Base-by-base conservation (phyloP, 2,888 invertebrate genomes). In the Ophioninae sp. region DNA sequence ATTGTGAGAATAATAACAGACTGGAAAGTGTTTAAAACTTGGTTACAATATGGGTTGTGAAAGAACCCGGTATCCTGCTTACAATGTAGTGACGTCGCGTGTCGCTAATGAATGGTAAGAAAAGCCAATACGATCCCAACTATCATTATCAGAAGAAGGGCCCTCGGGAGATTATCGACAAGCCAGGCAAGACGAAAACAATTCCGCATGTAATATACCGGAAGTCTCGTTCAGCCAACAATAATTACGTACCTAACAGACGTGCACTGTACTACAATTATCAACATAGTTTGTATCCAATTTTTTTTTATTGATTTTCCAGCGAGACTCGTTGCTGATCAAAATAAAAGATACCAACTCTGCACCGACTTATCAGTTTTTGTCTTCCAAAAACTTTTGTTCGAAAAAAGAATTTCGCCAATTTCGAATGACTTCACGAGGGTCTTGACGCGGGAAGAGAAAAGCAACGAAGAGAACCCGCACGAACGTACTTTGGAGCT, bases 101-200 rank as follows among this genome's bases (percentile, higher is more conserved):
- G 23, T 68, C 39, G 1, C 8, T 65, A 65, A 20, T 65, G 65
- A 65, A 7, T 65, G 65, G 41, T 39, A 62, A 72, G 44, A 17
- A 30, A 37, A 70, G 57, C 23, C 57, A 77, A 77, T 77, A 73
- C 73, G 72, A 61, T 82, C 73, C 77, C 70, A 62, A 59, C 57
- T 56, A 62, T 65, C 75, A 64, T 56, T 65, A 61, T 30, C 50
- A 39, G 61, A 68, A 44, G 10, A 41, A 73, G n/a, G 44, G 64
- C 57, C 23, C 65, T 75, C 23, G 13, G 44, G 74, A 72, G 79
- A 79, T 82, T 75, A 79, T 82, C 44, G 44, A 44, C 44, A 44
- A 44, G 44, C 44, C 10, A 73, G 44, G 44, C 44, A 10, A 13
- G 10, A 13, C 44, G 44, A 44, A 44, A 13, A 13, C 44, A 44